Evolutionary conservation across 2,888 invertebrate genomes (phyloP), one percentile per base, ranked within the genome.

Genomic region (Zonitis immaculata): DNA sequence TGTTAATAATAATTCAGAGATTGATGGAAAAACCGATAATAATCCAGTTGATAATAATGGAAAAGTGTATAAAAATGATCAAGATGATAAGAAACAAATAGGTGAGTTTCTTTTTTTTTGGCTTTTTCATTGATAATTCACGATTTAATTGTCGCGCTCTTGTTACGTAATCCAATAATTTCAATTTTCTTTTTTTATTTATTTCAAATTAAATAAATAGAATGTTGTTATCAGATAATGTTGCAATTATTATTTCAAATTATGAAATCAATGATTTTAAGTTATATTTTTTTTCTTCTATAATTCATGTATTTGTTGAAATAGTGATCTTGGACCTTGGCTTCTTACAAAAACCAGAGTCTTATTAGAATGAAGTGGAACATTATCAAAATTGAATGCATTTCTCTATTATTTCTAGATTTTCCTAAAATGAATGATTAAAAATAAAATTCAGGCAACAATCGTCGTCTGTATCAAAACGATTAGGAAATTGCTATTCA

Each of bases 1-100:
- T 50, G 66, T 67, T 44, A 63, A 61, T 50, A 66, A 66, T 47
- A n/a, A n/a, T n/a, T 56, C 61, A 18, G 64, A 65, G 54, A 60
- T 54, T 54, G 63, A 66, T 49, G 54, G 64, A 18, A 64, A 63
- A 45, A 52, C 61, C 42, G 59, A 63, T 42, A 58, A 64, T 48
- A 60, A 63, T 57, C 51, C 60, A 45, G 58, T 56, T 44, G 54
- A 54, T 27, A 56, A 61, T 42, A 51, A 47, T 45, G 65, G 64
- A 39, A 63, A 57, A 42, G 48, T 60, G 46, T 62, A 59, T 51
- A 61, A 60, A 52, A 61, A 43, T 22, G 52, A 53, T 42, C 59
- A 53, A 8, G 63, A 56, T 49, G 59, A 60, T 39, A 50, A 51
- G 22, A 54, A 60, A 32, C 42, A 25, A 47, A 52, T 57, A 62